Conservation (phyloP, 2,888 invertebrate genomes). For the Drosophila antonietae region DNA sequence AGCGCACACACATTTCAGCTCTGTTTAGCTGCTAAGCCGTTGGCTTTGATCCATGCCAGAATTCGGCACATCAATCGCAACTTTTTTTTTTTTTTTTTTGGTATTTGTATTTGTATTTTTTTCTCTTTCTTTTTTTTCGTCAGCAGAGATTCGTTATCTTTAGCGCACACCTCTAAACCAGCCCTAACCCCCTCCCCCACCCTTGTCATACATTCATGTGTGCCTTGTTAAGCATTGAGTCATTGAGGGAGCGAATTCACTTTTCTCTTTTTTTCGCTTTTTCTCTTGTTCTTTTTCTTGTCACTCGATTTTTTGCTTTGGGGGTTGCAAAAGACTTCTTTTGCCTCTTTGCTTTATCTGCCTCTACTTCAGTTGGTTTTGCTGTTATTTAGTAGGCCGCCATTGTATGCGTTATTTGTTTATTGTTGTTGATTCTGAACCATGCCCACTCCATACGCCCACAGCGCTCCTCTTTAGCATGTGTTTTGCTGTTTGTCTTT, state of each 20-base stretch:
- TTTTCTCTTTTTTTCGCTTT: slow-evolving; percentile 15
- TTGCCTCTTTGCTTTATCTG: slow-evolving; percentile 15
- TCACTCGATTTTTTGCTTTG: slow-evolving; percentile 6
- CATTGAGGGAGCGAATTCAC: slow-evolving; percentile 1
- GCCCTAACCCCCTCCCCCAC: neutral
- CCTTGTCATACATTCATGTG: neutral
- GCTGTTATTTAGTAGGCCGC: slow-evolving; percentile 60
- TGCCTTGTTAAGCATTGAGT: slow-evolving; percentile 25
- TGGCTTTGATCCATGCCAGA: slow-evolving; percentile 21
- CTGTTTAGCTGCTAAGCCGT: slow-evolving; percentile 19
- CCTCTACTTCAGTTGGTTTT: slow-evolving; percentile 29
- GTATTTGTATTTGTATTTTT: too few relatives aligned
- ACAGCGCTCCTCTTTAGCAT: slow-evolving; percentile 14
- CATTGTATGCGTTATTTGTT: slow-evolving; percentile 65
- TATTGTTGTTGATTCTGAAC: slow-evolving; percentile 67
- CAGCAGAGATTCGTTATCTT: slow-evolving; percentile 63
- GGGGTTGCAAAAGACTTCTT: slow-evolving; percentile 16
- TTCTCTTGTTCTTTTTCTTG: slow-evolving; percentile 17
- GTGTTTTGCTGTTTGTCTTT: slow-evolving; percentile 62
- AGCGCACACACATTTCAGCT: neutral
- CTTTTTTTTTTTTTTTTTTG: neutral
- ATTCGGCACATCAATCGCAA: slow-evolving; percentile 60
- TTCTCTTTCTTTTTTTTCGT: neutral
- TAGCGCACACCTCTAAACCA: slow-evolving; percentile 34
- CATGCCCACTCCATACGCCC: slow-evolving; percentile 16